Conservation (phyloP, 2,888 invertebrate species). For the Oxystoma pomonae region DNA sequence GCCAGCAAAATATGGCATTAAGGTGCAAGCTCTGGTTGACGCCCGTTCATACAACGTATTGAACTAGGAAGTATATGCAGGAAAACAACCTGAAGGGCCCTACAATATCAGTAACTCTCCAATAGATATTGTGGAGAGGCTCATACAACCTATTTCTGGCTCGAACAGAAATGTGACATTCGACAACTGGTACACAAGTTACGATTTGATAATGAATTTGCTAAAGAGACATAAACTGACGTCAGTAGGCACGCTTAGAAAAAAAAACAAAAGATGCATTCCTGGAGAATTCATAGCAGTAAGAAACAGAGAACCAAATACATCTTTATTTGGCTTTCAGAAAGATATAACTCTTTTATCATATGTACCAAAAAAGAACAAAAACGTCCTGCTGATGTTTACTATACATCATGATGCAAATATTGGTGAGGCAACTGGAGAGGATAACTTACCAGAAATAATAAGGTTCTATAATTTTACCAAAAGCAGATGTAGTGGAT, state of each 20-base stretch:
- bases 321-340: slow-evolving; percentile 11
- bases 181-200: no score
- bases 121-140: no score
- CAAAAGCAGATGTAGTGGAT: slow-evolving; percentile 1
- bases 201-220: no score
- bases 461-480: slow-evolving; percentile 5
- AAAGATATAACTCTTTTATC: slow-evolving; percentile 13
- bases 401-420: no score
- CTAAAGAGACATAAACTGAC: no score
- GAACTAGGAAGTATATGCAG: no score
- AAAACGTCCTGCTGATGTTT: slow-evolving; percentile 9
- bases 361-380: slow-evolving; percentile 11
- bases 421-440: neutral
- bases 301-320: slow-evolving; percentile 7
- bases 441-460: neutral
- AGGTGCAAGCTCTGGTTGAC: slow-evolving; percentile 14
- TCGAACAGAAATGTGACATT: no score
- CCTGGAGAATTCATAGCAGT: neutral
- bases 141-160: no score
- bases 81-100: no score
- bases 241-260: no score
- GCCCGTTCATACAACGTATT: slow-evolving; percentile 11
- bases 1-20: slow-evolving; percentile 13
- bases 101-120: no score
- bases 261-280: slow-evolving; percentile 12